Conservation (phyloP, 1,140 invertebrate species). For the Lysiphlebus fabarum region DNA sequence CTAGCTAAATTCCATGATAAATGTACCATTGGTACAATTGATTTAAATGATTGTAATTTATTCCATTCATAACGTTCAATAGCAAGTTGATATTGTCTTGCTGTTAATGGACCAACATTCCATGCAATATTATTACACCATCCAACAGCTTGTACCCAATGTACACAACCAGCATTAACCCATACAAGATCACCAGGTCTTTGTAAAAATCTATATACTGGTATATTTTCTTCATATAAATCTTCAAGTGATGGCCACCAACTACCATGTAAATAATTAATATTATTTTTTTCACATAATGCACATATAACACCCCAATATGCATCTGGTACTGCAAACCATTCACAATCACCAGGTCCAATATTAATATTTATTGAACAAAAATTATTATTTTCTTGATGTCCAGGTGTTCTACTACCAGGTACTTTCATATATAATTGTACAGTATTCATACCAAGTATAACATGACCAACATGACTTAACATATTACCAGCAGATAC, state of each 20-base stretch:
- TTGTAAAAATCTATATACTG: slow-evolving; percentile 96
- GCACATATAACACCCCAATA: slow-evolving; percentile 95
- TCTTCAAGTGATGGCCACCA: slow-evolving; percentile 99
- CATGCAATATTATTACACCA: slow-evolving; percentile 97
- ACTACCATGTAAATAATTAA: slow-evolving; percentile 97
- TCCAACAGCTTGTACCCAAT: slow-evolving; percentile 96
- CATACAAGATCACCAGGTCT: slow-evolving; percentile 98
- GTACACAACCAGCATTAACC: slow-evolving; percentile 97
- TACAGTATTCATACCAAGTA: slow-evolving; percentile 99
- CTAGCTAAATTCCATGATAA: slow-evolving; percentile 96
- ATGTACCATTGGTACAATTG: slow-evolving; percentile 98
- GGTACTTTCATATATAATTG: slow-evolving; percentile 98
- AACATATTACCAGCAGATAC: slow-evolving; percentile 97
- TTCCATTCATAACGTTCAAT: slow-evolving; percentile 99
- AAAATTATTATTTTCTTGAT: slow-evolving; percentile 99
- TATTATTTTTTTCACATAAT: slow-evolving; percentile 90
- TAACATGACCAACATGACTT: slow-evolving; percentile 96
- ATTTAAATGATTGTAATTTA: slow-evolving; percentile 95
- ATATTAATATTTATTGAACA: slow-evolving; percentile 99
- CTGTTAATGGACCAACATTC: slow-evolving; percentile 97
- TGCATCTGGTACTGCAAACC: slow-evolving; percentile 95
- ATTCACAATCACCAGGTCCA: slow-evolving; percentile 99
- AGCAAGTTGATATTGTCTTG: slow-evolving; percentile 90
- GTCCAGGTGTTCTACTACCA: slow-evolving; percentile 90
- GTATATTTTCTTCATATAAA: slow-evolving; percentile 90